Conservation (phyloP, 1,140 invertebrate species). For the Pseudomyrmex cubaensis region DNA sequence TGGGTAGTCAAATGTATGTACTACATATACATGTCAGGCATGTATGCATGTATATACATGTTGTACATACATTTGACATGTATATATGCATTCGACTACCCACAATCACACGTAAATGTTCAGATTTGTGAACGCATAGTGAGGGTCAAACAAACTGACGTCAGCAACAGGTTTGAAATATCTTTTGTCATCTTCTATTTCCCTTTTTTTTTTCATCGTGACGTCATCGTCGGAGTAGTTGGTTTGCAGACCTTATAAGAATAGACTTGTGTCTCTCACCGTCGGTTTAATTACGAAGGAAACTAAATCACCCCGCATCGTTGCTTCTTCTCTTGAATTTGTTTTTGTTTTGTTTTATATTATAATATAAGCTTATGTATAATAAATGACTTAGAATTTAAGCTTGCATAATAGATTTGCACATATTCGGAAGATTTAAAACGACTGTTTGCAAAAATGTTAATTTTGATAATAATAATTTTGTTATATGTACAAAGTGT, state of each 20-base stretch:
- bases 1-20: too few species aligned
- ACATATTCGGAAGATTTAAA: too few species aligned
- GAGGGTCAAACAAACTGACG: constrained; percentile 29
- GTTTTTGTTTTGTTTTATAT: neutral
- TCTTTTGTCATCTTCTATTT: constrained; percentile 41
- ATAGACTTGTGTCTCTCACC: constrained; percentile 5
- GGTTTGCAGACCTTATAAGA: constrained; percentile 26
- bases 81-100: constrained; percentile 5
- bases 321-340: neutral
- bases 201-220: neutral
- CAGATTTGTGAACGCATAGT: neutral
- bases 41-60: neutral
- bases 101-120: constrained; percentile 33
- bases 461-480: too few species aligned
- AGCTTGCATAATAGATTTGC: too few species aligned
- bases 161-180: constrained; percentile 41
- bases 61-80: too few species aligned
- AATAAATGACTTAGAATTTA: too few species aligned
- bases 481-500: too few species aligned
- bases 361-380: neutral
- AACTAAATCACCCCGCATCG: neutral
- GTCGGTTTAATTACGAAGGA: neutral
- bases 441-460: too few species aligned
- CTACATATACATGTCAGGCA: too few species aligned
- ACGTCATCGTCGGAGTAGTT: constrained; percentile 17